phyloP scores from a whole-genome alignment of 2,113 vertebrate species.

The Lichenostomus cassidix region DNA sequence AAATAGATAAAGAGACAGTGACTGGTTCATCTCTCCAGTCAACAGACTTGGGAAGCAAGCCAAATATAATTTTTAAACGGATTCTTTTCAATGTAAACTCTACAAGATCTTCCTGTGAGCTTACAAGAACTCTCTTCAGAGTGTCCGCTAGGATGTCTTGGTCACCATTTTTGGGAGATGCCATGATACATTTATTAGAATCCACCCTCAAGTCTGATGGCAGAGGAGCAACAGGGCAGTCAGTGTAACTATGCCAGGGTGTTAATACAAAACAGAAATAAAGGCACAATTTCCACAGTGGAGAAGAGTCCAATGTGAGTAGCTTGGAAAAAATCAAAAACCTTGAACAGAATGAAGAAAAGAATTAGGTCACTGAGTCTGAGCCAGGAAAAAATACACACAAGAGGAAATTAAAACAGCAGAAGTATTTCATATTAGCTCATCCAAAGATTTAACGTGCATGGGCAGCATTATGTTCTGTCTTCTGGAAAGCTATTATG shows the following conservation, averaged over 20 bases:
- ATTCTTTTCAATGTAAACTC: neutral
- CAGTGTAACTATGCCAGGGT: neutral
- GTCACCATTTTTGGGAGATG: neutral
- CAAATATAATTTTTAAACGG: neutral
- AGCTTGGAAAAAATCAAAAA: slow-evolving; percentile 67
- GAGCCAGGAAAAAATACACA: slow-evolving; percentile 76
- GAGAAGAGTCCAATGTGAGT: slow-evolving; percentile 12
- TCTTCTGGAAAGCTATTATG: slow-evolving; percentile 48
- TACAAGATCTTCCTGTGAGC: neutral
- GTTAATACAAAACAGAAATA: neutral
- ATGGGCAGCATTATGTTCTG: slow-evolving; percentile 39
- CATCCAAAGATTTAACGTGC: slow-evolving; percentile 64
- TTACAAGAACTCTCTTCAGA: neutral
- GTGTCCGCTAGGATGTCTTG: neutral
- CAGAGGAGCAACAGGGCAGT: neutral
- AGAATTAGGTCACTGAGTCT: slow-evolving; percentile 73
- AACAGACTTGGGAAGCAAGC: neutral
- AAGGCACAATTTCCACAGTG: slow-evolving; percentile 38
- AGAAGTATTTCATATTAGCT: slow-evolving; percentile 70
- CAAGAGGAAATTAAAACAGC: slow-evolving; percentile 69
- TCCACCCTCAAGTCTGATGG: neutral
- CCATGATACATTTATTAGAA: neutral
- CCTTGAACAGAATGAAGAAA: slow-evolving; percentile 45
- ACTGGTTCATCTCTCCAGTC: neutral
- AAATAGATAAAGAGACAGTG: neutral